phyloP scores from a whole-genome alignment of 2,797 vertebrate genomes.

The Ambastaia sidthimunki region DNA sequence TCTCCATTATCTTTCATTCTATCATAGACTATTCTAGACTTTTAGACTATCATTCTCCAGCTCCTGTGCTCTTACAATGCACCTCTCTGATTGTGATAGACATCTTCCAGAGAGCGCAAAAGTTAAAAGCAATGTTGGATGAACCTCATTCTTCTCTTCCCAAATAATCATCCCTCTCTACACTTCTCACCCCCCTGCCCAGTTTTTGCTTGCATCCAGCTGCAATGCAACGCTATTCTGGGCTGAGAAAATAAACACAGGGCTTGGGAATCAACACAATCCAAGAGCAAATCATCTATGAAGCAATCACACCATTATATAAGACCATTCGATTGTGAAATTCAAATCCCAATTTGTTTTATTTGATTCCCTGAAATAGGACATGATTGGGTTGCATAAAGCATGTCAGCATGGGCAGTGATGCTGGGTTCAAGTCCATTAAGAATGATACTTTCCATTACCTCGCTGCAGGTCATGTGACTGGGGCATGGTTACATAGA shows the following conservation, averaged over 20 bases:
- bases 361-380: constrained; percentile 74
- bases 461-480: constrained; percentile 19
- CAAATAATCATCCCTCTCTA: constrained; percentile 2
- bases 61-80: background rate
- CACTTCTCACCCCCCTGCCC: constrained; percentile 12
- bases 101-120: background rate
- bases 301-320: constrained; percentile 76
- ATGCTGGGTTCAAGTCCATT: constrained; percentile 28
- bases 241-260: constrained; percentile 86
- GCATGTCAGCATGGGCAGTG: constrained; percentile 44
- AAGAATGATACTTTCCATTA: constrained; percentile 26
- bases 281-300: constrained; percentile 75
- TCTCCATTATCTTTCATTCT: background rate
- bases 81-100: background rate
- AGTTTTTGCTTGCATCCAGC: constrained; percentile 40
- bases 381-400: constrained; percentile 75
- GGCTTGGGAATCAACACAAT: constrained; percentile 80
- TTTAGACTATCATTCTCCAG: background rate
- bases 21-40: too few species aligned
- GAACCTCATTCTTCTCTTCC: constrained; percentile 27
- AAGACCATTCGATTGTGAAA: constrained; percentile 68
- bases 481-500: background rate
- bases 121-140: constrained; percentile 14
- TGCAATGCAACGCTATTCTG: constrained; percentile 70
- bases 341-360: constrained; percentile 77